Evolutionary conservation across 2,113 vertebrate genomes (phyloP), one percentile per base, ranked within the genome.

Genomic region (Alligator mississippiensis): DNA sequence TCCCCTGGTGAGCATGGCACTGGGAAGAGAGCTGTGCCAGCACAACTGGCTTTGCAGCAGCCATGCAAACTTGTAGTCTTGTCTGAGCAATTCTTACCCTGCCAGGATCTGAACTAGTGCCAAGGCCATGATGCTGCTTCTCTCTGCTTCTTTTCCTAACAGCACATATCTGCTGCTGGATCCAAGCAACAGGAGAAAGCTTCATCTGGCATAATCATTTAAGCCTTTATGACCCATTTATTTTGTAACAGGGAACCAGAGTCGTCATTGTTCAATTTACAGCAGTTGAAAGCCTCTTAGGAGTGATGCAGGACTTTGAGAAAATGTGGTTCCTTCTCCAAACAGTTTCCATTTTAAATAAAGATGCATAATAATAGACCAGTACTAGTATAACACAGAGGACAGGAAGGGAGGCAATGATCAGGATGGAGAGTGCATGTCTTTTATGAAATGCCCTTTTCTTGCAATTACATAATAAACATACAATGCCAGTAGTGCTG

Each of bases 201-300:
- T 47, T 47, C 47, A 47, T 47, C 47, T 47, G 47, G 8, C 47
- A 47, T 47, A 47, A 47, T 47, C 63, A 61, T 54, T 25, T 21
- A 93, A 72, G 85, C 80, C 84, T 91, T 66, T 86, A 58, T 80
- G 83, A 21, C 58, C 84, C 58, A 14, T 54, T 15, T 17, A 55
- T 34, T 86, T 89, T 86, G 75, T 89, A 83, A 83, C 11, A 30
- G n/a, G 58, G 68, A 83, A 12, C 25, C n/a, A 19, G 77, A 90
- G 80, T n/a, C 27, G 6, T 90, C 91, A 38, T 80, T 86, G 83
- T 80, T 86, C 68, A 61, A 66, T 86, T 90, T 28, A 64, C 57
- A 91, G 82, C 61, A 80, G 79, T 77, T 54, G 79, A 72, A 91
- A 89, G 91, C 79, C 28, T 84, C 62, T 77, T 80, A 80, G 77